These are phyloP conservation scores for Pararge aegeria DNA, from an alignment of 1,140 invertebrate genomes.

Conservation along the genomic window DNA sequence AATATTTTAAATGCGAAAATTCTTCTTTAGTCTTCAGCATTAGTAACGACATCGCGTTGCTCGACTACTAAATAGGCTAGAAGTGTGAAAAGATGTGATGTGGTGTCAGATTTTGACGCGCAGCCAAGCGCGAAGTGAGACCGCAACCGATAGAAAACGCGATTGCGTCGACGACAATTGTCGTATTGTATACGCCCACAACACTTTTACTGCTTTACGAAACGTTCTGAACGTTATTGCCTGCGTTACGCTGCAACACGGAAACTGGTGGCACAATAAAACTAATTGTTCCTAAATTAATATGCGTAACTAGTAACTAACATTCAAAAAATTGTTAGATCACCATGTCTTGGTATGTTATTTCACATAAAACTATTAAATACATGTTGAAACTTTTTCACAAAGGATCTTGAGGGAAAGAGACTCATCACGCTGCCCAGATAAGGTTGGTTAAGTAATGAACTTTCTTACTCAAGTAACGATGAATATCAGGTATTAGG, in stretches of 20 bases:
- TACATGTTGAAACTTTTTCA: too few relatives aligned
- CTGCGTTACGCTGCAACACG: constrained; percentile 59
- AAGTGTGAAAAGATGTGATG: not conserved
- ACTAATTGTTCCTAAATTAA: constrained; percentile 14
- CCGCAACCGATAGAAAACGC: constrained; percentile 75
- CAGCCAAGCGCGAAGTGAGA: constrained; percentile 66
- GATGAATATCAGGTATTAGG: too few relatives aligned
- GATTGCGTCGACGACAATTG: constrained; percentile 69
- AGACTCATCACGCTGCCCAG: too few relatives aligned
- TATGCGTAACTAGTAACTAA: not conserved
- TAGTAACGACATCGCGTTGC: too few relatives aligned
- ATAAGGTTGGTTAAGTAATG: too few relatives aligned
- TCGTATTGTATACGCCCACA: constrained; percentile 69
- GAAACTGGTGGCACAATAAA: constrained; percentile 44
- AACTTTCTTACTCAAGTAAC: too few relatives aligned
- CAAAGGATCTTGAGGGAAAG: too few relatives aligned
- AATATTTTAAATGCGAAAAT: too few relatives aligned
- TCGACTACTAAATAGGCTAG: too few relatives aligned
- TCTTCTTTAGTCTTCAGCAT: too few relatives aligned
- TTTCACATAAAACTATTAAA: too few relatives aligned
- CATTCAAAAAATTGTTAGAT: not conserved
- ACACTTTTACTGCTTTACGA: constrained; percentile 74
- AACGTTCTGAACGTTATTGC: constrained; percentile 63
- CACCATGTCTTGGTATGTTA: too few relatives aligned
- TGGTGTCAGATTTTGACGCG: constrained; percentile 29